These are phyloP conservation scores for Xylota sylvarum DNA, from an alignment of 2,888 invertebrate genomes.

Conservation along the genomic window DNA sequence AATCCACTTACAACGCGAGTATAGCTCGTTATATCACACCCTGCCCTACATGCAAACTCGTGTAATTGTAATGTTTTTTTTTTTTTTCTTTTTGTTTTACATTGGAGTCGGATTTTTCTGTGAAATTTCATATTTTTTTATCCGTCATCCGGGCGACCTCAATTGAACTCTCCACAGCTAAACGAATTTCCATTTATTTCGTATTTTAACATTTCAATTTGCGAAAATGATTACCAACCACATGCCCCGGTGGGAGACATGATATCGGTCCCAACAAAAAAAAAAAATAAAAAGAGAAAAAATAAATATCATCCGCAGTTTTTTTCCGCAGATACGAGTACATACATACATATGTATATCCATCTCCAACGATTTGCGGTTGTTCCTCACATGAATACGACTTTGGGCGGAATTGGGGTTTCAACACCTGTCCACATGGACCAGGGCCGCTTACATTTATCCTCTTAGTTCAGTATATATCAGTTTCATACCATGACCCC, in stretches of 20 bases:
- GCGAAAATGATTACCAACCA: slow-evolving; percentile 71
- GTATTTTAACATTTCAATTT: slow-evolving; percentile 75
- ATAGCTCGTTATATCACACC: slow-evolving; percentile 59
- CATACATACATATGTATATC: no score
- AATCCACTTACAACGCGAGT: slow-evolving; percentile 35
- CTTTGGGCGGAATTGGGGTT: slow-evolving; percentile 42
- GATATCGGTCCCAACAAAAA: slow-evolving; percentile 40
- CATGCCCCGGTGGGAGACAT: slow-evolving; percentile 50
- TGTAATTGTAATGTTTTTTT: slow-evolving; percentile 63
- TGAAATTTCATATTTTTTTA: slow-evolving; percentile 17
- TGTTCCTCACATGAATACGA: neutral
- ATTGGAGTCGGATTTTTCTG: slow-evolving; percentile 5
- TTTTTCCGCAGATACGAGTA: slow-evolving; percentile 10
- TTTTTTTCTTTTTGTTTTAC: neutral
- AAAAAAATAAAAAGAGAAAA: slow-evolving; percentile 1
- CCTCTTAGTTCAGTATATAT: slow-evolving; percentile 37
- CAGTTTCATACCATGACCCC: slow-evolving; percentile 24
- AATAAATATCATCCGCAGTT: neutral
- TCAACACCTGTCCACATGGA: slow-evolving; percentile 69
- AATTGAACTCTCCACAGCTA: slow-evolving; percentile 66
- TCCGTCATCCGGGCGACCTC: slow-evolving; percentile 58
- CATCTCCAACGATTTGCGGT: neutral
- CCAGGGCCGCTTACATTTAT: slow-evolving; percentile 12
- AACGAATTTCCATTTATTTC: slow-evolving; percentile 76
- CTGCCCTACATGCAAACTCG: slow-evolving; percentile 34